These are phyloP conservation scores for Drymodes brunneopygia DNA, from an alignment of 2,113 vertebrate genomes.

Conservation along the genomic window DNA sequence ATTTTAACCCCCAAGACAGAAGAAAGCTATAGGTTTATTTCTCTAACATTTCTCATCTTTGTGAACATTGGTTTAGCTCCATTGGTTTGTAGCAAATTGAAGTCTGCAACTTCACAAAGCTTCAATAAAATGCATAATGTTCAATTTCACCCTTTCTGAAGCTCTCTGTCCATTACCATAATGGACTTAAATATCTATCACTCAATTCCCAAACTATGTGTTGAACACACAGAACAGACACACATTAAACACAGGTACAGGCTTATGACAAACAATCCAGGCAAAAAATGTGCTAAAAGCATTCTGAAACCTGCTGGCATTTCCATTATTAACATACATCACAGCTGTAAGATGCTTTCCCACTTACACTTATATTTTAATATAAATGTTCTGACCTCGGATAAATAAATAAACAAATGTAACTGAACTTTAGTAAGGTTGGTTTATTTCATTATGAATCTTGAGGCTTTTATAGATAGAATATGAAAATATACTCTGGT, in stretches of 20 bases:
- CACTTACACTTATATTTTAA: background rate
- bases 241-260: background rate
- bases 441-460: background rate
- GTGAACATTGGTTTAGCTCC: background rate
- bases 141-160: background rate
- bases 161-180: background rate
- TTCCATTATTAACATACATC: background rate
- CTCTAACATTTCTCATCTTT: background rate
- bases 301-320: background rate
- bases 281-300: conserved; percentile 45
- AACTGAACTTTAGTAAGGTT: conserved; percentile 11
- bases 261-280: background rate
- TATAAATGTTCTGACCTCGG: conserved; percentile 1
- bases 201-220: background rate
- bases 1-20: background rate
- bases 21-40: background rate
- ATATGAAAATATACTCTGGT: background rate
- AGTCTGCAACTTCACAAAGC: conserved; percentile 1
- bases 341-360: background rate
- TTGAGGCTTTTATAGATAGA: background rate
- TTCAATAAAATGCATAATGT: conserved; percentile 3
- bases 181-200: background rate
- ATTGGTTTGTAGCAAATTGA: conserved; percentile 11
- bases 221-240: background rate
- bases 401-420: conserved; percentile 19